Evolutionary conservation across 2,113 vertebrate species (phyloP).

Genomic region (Prionailurus bengalensis): DNA sequence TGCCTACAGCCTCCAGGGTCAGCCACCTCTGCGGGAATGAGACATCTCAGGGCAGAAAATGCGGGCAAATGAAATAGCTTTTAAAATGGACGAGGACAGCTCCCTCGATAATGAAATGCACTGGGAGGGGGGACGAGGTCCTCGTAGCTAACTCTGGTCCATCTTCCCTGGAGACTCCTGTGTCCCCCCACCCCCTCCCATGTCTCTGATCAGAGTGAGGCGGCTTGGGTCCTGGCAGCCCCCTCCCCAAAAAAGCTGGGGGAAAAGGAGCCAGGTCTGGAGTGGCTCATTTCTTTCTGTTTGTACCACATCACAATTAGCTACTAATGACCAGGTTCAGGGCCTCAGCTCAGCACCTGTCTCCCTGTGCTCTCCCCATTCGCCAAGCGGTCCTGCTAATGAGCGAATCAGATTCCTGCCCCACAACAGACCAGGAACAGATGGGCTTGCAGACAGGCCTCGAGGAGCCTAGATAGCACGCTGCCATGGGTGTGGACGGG

Average conservation of each 20-base stretch:
- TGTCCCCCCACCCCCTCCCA: accelerated
- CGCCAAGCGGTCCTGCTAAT: not conserved
- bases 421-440: not conserved
- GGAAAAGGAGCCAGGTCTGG: not conserved
- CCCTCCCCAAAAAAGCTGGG: not conserved
- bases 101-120: not conserved
- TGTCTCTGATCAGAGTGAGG: not conserved
- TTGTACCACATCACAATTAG: not conserved
- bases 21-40: not conserved
- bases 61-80: not conserved
- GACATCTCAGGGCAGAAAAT: not conserved
- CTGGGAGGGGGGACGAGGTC: not conserved
- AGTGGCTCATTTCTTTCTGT: not conserved
- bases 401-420: not conserved
- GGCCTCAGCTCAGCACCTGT: not conserved
- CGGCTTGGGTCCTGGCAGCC: not conserved
- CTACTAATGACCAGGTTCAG: not conserved
- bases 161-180: not conserved
- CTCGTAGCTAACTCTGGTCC: accelerated
- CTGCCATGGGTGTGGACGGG: accelerated
- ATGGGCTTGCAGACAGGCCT: accelerated
- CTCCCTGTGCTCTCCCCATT: accelerated
- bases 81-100: not conserved
- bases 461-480: accelerated
- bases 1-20: not conserved